Evolutionary conservation across 2,797 vertebrate species (phyloP).

Genomic region (Aldrovandia affinis): DNA sequence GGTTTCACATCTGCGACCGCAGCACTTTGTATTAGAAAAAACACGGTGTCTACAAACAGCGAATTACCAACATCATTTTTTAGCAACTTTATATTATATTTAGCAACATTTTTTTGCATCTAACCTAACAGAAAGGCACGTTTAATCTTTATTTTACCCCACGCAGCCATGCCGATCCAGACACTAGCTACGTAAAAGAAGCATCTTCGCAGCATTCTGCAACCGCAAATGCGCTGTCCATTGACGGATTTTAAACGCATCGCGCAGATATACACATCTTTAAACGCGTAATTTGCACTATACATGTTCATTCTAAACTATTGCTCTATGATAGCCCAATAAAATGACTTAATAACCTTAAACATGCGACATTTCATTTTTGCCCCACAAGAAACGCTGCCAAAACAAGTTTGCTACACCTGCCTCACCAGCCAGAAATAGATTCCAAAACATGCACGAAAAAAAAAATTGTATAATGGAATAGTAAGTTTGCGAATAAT

Average conservation of each 20-base stretch:
- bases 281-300: neutral
- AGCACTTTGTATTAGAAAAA: neutral
- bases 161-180: neutral
- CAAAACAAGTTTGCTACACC: constrained; percentile 12
- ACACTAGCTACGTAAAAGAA: neutral
- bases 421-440: neutral
- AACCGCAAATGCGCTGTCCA: constrained; percentile 16
- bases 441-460: neutral
- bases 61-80: neutral
- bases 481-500: neutral
- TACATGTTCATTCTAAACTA: neutral
- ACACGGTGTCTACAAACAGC: neutral
- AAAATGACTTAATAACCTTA: neutral
- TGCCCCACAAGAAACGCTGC: neutral
- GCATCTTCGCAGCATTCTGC: constrained; percentile 10
- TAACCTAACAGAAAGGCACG: neutral
- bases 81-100: too few relatives aligned
- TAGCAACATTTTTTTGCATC: neutral
- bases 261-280: neutral
- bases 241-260: neutral
- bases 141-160: neutral
- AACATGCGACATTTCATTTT: neutral
- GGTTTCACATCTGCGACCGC: neutral
- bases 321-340: neutral
- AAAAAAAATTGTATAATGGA: neutral